Percentiles rank a stretch among this genome's conserved stretches.
These are phyloP conservation scores for Biston stratarius DNA, from an alignment of 2,888 invertebrate species.

Conservation along the genomic window DNA sequence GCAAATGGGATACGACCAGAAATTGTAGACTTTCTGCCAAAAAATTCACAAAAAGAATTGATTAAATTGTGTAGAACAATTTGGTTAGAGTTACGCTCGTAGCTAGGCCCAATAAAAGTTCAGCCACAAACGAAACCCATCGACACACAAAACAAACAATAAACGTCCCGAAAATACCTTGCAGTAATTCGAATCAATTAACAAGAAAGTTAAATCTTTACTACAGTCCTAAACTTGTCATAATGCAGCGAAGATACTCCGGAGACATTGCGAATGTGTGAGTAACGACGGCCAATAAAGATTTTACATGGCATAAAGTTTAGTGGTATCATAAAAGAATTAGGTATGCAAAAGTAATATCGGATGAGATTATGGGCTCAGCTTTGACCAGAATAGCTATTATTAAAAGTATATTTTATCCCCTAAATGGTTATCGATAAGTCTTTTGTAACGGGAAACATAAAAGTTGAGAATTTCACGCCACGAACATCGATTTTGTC, in stretches of 20 bases:
- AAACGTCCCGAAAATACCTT: slow-evolving; percentile 4
- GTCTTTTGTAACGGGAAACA: background rate
- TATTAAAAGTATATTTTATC: slow-evolving; percentile 22
- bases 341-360: slow-evolving; percentile 32
- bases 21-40: too few species aligned
- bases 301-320: slow-evolving; percentile 34
- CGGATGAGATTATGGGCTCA: slow-evolving; percentile 10
- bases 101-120: background rate
- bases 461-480: background rate
- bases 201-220: slow-evolving; percentile 21
- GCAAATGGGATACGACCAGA: too few species aligned
- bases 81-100: too few species aligned
- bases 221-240: slow-evolving; percentile 21
- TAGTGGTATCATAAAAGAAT: slow-evolving; percentile 31
- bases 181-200: slow-evolving; percentile 30
- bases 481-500: background rate
- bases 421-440: slow-evolving; percentile 26
- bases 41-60: too few species aligned
- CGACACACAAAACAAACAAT: background rate
- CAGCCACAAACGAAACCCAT: background rate
- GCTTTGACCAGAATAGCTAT: slow-evolving; percentile 16
- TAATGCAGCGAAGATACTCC: slow-evolving; percentile 9
- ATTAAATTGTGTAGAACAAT: too few species aligned
- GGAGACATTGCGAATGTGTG: slow-evolving; percentile 25
- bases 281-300: slow-evolving; percentile 28